Percentiles rank a stretch among this genome's conserved stretches.
phyloP scores from a whole-genome alignment of 2,797 vertebrate genomes.

The Martes flavigula region DNA sequence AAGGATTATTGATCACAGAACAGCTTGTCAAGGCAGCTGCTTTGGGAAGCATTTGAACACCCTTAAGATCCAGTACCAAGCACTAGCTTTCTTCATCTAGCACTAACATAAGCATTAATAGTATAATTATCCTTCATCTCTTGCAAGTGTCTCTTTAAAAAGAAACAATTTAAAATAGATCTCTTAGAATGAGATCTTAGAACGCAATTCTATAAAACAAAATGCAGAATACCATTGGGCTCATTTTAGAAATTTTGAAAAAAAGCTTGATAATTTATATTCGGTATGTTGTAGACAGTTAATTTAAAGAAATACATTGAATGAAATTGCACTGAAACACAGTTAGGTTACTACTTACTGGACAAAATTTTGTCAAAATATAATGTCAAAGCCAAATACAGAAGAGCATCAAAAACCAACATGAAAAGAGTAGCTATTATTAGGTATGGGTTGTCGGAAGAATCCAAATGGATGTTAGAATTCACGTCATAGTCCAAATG shows the following conservation, averaged over 20 bases:
- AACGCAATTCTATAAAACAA: not conserved
- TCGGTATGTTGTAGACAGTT: not conserved
- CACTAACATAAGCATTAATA: not conserved
- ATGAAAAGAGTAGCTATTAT: slow-evolving; percentile 89
- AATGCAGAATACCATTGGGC: not conserved
- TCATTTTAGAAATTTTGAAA: not conserved
- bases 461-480: slow-evolving; percentile 87
- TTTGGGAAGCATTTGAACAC: not conserved
- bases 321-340: not conserved
- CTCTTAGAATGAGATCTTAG: not conserved
- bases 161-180: not conserved
- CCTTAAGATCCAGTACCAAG: not conserved
- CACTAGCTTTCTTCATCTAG: not conserved
- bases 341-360: slow-evolving; percentile 83
- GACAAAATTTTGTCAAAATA: slow-evolving; percentile 95
- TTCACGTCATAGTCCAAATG: slow-evolving; percentile 90
- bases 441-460: slow-evolving; percentile 87
- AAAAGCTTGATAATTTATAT: not conserved
- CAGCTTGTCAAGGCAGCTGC: not conserved
- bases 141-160: not conserved
- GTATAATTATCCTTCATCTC: not conserved
- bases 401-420: slow-evolving; percentile 89
- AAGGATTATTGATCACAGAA: not conserved
- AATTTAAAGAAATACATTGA: not conserved
- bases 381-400: slow-evolving; percentile 91